phyloP scores from a whole-genome alignment of 2,888 invertebrate genomes.

The Polyommatus iphigenia region DNA sequence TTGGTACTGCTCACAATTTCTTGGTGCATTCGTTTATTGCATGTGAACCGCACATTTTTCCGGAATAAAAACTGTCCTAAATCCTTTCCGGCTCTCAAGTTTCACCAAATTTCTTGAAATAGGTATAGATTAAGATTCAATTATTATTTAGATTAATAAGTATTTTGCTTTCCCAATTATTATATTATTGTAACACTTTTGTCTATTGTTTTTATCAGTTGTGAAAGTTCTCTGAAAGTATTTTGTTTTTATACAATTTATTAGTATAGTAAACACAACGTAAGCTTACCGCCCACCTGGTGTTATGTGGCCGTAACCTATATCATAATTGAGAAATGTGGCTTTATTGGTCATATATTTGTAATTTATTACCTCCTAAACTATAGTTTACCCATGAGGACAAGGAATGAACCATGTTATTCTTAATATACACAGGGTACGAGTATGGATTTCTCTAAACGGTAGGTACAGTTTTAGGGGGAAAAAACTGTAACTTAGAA shows the following conservation, averaged over 20 bases:
- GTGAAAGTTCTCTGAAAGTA: background rate
- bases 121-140: no score
- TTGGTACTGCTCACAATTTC: no score
- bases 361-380: slow-evolving; percentile 22
- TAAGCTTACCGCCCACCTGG: slow-evolving; percentile 1
- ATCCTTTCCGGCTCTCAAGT: no score
- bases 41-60: no score
- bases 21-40: no score
- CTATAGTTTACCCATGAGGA: background rate
- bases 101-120: no score
- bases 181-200: no score
- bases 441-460: background rate
- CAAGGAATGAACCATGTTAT: background rate
- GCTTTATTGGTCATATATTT: slow-evolving; percentile 17
- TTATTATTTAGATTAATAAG: no score
- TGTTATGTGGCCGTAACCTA: slow-evolving; percentile 22
- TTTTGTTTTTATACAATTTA: background rate
- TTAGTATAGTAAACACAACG: background rate
- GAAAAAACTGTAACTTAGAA: no score
- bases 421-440: background rate
- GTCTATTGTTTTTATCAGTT: no score
- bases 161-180: no score
- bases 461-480: background rate
- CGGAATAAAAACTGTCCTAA: no score
- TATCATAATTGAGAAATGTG: slow-evolving; percentile 22